Base-by-base conservation (phyloP, 2,888 invertebrate species). In the Lasioglossum lativentre region DNA sequence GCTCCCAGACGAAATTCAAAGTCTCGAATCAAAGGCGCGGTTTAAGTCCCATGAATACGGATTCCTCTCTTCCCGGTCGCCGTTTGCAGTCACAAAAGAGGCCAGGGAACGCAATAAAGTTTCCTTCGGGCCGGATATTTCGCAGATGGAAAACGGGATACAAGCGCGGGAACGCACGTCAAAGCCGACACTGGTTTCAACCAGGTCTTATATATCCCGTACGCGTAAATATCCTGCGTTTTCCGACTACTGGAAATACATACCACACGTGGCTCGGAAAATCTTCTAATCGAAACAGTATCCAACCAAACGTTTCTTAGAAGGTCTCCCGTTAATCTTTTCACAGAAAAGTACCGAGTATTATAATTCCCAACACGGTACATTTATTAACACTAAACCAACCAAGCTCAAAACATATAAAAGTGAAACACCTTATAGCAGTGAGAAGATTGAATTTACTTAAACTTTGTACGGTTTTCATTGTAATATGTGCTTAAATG, bases 41-140 rank as follows among this genome's bases (percentile, higher is more conserved):
- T 30, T 45, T 23, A 30, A 75, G 52, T 27, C 70, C 52, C 42
- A 52, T 8, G 40, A 34, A 56, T 34, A 34, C 42, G 52, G 30
- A 75, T 78, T 75, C 66, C 34, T 72, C 78, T 59, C 63, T 45
- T 47, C 52, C 71, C 72, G 83, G 83, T 78, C 78, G 79, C 73
- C 27, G 42, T 38, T 73, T 23, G 30, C 68, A 34, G 45, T 56
- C 77, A 80, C 73, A 77, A 84, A 80, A 77, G 76, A 23, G 23
- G 34, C 47, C 70, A 45, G 47, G 45, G n/a, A 63, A 80, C 52
- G 84, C 85, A 85, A 85, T 84, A 85, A 84, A 85, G 47, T 59
- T 80, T n/a, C 23, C 45, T 73, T 30, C 59, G 40, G 34, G 56
- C 56, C 8, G 56, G 75, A 75, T 75, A 68, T 52, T 45, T 40